phyloP scores from a whole-genome alignment of 2,888 invertebrate genomes.

The Melipona bicolor region DNA sequence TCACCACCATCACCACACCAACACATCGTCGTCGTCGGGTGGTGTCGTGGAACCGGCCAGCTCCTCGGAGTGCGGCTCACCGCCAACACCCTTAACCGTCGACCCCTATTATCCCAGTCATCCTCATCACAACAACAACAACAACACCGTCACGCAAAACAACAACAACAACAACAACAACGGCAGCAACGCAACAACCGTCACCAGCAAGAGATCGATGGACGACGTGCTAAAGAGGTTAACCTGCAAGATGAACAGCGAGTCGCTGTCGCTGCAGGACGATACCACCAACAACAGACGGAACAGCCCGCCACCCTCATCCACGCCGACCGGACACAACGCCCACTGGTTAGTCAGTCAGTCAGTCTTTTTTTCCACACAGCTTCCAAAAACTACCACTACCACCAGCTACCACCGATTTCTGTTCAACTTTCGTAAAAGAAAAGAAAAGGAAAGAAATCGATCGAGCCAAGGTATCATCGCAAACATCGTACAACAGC shows the following conservation, averaged over 20 bases:
- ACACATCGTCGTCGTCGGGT: slow-evolving; percentile 70
- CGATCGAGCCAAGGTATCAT: neutral
- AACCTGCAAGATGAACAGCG: slow-evolving; percentile 93
- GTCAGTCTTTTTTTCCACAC: neutral
- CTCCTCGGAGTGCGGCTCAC: slow-evolving; percentile 91
- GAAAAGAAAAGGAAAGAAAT: neutral
- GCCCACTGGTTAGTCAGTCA: slow-evolving; percentile 78
- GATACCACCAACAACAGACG: slow-evolving; percentile 89
- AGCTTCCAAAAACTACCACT: too few species aligned
- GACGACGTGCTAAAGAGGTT: slow-evolving; percentile 95
- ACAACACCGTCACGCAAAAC: slow-evolving; percentile 86
- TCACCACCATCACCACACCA: slow-evolving; percentile 75
- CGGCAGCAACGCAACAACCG: slow-evolving; percentile 86
- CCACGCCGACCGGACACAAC: slow-evolving; percentile 82
- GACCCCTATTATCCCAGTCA: slow-evolving; percentile 86
- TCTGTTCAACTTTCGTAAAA: too few species aligned
- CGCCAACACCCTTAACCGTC: slow-evolving; percentile 87
- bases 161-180: slow-evolving; percentile 87
- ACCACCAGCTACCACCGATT: too few species aligned
- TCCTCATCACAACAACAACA: slow-evolving; percentile 85
- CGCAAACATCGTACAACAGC: too few species aligned
- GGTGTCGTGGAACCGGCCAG: slow-evolving; percentile 81
- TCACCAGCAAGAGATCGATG: slow-evolving; percentile 92
- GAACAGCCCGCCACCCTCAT: slow-evolving; percentile 86
- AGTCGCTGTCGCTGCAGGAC: slow-evolving; percentile 90